Evolutionary conservation across 2,797 vertebrate genomes (phyloP).

Genomic region (Pelobates cultripes): DNA sequence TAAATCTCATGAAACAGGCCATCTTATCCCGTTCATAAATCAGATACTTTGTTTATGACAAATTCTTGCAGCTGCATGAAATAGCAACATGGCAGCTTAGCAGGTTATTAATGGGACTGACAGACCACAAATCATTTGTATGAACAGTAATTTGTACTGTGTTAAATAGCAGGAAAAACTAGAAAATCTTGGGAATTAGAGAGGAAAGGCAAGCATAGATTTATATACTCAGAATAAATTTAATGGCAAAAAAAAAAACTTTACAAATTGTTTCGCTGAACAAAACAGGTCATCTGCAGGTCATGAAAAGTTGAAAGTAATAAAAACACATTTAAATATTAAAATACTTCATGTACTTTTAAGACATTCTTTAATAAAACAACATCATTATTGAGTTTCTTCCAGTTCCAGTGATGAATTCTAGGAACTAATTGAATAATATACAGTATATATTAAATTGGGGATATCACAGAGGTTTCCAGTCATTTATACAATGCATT

Average conservation of each 20-base stretch:
- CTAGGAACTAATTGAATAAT: constrained; percentile 5
- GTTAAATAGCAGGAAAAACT: constrained; percentile 69
- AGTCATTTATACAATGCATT: constrained; percentile 13
- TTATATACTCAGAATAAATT: constrained; percentile 24
- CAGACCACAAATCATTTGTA: constrained; percentile 73
- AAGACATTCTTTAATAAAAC: background rate
- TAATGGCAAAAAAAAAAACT: constrained; percentile 23
- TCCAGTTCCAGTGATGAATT: background rate
- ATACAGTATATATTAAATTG: background rate
- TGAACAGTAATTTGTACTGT: constrained; percentile 70
- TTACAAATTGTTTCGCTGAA: constrained; percentile 10
- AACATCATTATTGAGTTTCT: background rate
- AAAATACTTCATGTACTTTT: background rate
- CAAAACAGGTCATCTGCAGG: constrained; percentile 9
- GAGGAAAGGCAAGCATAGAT: constrained; percentile 16
- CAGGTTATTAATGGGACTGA: constrained; percentile 72
- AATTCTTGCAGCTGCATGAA: constrained; percentile 70
- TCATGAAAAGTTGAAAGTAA: constrained; percentile 6
- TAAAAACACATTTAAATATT: constrained; percentile 7
- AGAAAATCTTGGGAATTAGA: constrained; percentile 60
- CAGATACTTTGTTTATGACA: constrained; percentile 70
- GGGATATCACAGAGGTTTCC: background rate
- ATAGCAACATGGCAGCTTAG: constrained; percentile 72
- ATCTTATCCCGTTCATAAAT: constrained; percentile 66
- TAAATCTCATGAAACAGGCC: constrained; percentile 66